These are phyloP conservation scores for Gastracanthus pulcherrimus DNA, from an alignment of 2,888 invertebrate genomes.

Conservation along the genomic window DNA sequence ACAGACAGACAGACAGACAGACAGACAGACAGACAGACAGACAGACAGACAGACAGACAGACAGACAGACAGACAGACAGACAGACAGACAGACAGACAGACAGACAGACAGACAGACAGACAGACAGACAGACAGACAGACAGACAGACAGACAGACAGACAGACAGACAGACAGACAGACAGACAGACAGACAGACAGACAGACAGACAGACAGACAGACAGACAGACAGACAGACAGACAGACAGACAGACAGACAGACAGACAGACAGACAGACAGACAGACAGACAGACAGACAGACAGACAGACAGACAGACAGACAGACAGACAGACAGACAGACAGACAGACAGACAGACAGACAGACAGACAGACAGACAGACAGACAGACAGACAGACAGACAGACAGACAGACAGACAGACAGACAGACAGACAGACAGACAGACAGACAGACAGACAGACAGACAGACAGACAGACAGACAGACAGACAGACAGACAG, in stretches of 20 bases:
- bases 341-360: slow-evolving; percentile 25
- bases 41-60: slow-evolving; percentile 28
- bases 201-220: slow-evolving; percentile 34
- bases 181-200: slow-evolving; percentile 19
- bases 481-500: too few relatives aligned
- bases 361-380: slow-evolving; percentile 26
- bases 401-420: slow-evolving; percentile 27
- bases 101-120: slow-evolving; percentile 23
- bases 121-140: too few relatives aligned
- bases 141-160: too few relatives aligned
- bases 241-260: too few relatives aligned
- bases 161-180: slow-evolving; percentile 6
- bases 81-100: slow-evolving; percentile 31
- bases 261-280: too few relatives aligned
- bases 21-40: slow-evolving; percentile 21
- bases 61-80: slow-evolving; percentile 31
- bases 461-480: too few relatives aligned
- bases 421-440: slow-evolving; percentile 26
- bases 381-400: slow-evolving; percentile 24
- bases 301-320: too few relatives aligned
- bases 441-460: slow-evolving; percentile 28
- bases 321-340: too few relatives aligned
- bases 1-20: neutral
- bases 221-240: too few relatives aligned
- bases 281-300: too few relatives aligned